A percentile compares a stretch with the other conserved stretches of the same genome.
These are phyloP conservation scores for Lycophotia porphyrea DNA, from an alignment of 2,888 invertebrate genomes.

Conservation along the genomic window DNA sequence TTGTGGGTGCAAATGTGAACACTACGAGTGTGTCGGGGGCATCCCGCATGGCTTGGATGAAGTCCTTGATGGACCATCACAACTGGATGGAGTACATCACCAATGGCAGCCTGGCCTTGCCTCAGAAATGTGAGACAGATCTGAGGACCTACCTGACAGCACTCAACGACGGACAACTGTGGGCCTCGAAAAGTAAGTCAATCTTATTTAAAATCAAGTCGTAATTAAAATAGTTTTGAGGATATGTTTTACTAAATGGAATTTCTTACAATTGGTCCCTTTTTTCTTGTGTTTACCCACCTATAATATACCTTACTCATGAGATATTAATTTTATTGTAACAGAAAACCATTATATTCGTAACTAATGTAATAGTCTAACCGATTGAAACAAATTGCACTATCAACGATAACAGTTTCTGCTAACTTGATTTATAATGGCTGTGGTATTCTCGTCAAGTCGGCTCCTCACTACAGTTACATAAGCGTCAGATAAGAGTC, in stretches of 20 bases:
- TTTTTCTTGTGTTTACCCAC: neutral
- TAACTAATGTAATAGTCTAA: neutral
- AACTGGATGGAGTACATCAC: conserved; percentile 87
- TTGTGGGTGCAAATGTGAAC: conserved; percentile 83
- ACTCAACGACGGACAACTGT: conserved; percentile 92
- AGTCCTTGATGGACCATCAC: conserved; percentile 92
- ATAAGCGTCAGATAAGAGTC: conserved; percentile 64
- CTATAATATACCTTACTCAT: neutral
- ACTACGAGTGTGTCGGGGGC: conserved; percentile 64
- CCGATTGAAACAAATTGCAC: conserved; percentile 29
- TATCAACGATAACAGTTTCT: conserved; percentile 35
- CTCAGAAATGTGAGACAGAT: conserved; percentile 88
- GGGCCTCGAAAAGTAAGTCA: conserved; percentile 95
- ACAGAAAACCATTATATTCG: neutral
- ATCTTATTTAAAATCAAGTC: too few relatives aligned
- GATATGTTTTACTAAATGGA: neutral
- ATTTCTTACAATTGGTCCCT: too few relatives aligned
- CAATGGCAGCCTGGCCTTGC: conserved; percentile 84
- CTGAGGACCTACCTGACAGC: conserved; percentile 90
- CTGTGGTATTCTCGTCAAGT: conserved; percentile 53
- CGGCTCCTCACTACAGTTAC: conserved; percentile 62
- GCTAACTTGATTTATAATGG: conserved; percentile 55
- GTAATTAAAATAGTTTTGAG: neutral
- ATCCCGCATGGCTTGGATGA: conserved; percentile 92
- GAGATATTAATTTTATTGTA: neutral